These are phyloP conservation scores for Cliona cf. orientalis DNA, from an alignment of 37 sponge, comb jelly and placozoan genomes.

Conservation along the genomic window DNA sequence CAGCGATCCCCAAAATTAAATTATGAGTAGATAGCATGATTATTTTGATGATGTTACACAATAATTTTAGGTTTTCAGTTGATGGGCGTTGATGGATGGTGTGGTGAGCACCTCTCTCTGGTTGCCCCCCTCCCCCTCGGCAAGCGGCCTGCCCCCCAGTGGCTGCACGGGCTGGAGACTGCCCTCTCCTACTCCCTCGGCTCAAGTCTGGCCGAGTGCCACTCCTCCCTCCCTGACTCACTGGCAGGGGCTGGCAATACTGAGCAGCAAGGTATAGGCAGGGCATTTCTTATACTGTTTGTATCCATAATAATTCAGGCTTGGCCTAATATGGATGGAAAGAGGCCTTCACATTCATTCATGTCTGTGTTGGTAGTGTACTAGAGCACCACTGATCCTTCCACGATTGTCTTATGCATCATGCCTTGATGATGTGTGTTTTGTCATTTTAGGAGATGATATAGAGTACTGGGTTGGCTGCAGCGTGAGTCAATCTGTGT, in stretches of 20 bases:
- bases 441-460: conserved; percentile 6
- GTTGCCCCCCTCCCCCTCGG: conserved; percentile 58
- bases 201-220: conserved; percentile 42
- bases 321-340: neutral
- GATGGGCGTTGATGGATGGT: conserved; percentile 36
- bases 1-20: too few species aligned
- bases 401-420: neutral
- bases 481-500: conserved; percentile 47
- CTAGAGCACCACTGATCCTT: neutral
- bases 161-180: conserved; percentile 64
- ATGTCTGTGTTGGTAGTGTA: too few species aligned
- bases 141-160: conserved; percentile 33
- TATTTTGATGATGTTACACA: neutral
- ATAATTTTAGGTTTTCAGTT: conserved; percentile 62
- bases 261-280: neutral
- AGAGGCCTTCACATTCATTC: too few species aligned
- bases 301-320: neutral
- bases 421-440: neutral
- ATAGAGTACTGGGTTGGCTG: conserved; percentile 44
- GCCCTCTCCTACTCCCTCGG: conserved; percentile 67
- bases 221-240: conserved; percentile 37
- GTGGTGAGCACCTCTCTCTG: conserved; percentile 51
- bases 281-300: too few species aligned
- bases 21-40: too few species aligned
- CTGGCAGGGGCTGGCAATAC: conserved; percentile 1